Percentiles rank a stretch among this genome's conserved stretches.
Conservation (phyloP, 2,113 vertebrate species). For the Myotis davidii region DNA sequence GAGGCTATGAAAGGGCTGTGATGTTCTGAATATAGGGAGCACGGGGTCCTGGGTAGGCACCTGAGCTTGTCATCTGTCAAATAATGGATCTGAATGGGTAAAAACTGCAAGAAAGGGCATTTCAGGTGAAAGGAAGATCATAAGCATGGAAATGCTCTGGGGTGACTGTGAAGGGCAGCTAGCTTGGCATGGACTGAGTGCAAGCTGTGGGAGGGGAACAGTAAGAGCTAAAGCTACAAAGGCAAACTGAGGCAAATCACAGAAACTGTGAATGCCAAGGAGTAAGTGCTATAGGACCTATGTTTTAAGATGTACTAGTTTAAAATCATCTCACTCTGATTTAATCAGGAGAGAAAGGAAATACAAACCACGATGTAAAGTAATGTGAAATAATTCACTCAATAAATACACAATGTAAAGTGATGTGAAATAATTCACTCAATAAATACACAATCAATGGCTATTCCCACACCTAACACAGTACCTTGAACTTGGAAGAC, state of each 20-base stretch:
- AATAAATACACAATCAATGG: not conserved
- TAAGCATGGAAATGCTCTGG: not conserved
- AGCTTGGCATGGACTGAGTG: not conserved
- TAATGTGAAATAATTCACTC: not conserved
- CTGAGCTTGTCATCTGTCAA: not conserved
- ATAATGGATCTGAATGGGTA: not conserved
- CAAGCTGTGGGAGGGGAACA: not conserved
- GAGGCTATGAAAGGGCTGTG: not conserved
- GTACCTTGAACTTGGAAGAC: not conserved
- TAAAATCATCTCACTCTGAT: not conserved
- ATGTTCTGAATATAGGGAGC: not conserved
- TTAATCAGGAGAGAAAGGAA: not conserved
- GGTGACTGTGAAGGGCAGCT: not conserved
- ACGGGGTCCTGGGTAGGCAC: too few species aligned
- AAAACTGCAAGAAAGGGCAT: not conserved
- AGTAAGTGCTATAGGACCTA: not conserved
- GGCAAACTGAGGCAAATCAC: not conserved
- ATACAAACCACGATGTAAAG: not conserved
- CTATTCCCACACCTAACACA: not conserved
- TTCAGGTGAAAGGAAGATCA: not conserved
- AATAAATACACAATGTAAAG: not conserved
- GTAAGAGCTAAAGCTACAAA: not conserved
- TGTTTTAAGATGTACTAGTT: not conserved
- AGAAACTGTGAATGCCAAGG: not conserved
- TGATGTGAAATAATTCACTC: not conserved